Base-by-base conservation (phyloP, 2,888 invertebrate genomes). In the Scaeva pyrastri region DNA sequence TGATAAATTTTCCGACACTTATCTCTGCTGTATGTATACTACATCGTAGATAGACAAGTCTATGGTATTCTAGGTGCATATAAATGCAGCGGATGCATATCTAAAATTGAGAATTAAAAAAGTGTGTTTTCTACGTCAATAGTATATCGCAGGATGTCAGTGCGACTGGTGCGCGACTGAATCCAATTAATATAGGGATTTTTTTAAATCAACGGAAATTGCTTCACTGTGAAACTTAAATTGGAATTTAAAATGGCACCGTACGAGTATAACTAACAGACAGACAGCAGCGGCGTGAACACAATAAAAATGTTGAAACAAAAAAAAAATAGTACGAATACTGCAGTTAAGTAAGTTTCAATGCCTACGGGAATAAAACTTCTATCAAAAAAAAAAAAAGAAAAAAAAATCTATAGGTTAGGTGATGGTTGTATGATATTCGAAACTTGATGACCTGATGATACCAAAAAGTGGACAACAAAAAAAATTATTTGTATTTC, bases 111-210 rank as follows among this genome's bases (percentile, higher is more conserved):
- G 48, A 31, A 45, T 31, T 45, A 66, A 48, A 48, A 31, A 31
- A 31, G 31, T 7, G 45, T 16, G 48, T 66, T 66, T 66, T 19
- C 66, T 48, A 66, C 45, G 48, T 66, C 48, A 66, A 31, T 66
- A 66, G 66, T 31, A 48, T 48, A 48, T 45, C 48, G 31, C 31
- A 45, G 48, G 43, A 31, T 66, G 66, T 66, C 66, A 48, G 31
- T 66, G 36, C 31, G 19, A 66, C 48, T 66, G 66, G 31, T 31
- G 31, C 48, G 36, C 31, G 19, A 66, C 66, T 66, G 66, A 48
- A 66, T 48, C 31, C 66, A 48, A 66, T 66, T 66, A 66, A 66
- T 19, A 66, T n/a, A 19, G 11, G 19, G 31, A 48, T 66, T 45
- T 23, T n/a, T 64, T 60, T 39, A 39, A 19, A 12, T 64, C 45